Percentiles rank a stretch among this genome's conserved stretches.
These are phyloP conservation scores for Amiota communis DNA, from an alignment of 2,888 invertebrate genomes.

Conservation along the genomic window DNA sequence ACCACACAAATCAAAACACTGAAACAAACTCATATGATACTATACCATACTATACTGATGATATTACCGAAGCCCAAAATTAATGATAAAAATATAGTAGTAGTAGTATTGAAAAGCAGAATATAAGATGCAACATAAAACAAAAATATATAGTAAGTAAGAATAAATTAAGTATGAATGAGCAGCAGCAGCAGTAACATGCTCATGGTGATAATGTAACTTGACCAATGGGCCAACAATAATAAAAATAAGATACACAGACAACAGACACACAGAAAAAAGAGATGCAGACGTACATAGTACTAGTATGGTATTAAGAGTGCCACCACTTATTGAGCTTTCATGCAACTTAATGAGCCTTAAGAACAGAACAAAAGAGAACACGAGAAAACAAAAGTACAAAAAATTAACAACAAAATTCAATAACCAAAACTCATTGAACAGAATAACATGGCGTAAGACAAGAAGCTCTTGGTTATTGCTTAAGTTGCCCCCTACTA, in stretches of 20 bases:
- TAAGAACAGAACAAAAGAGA: not conserved
- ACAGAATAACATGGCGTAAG: conserved; percentile 40
- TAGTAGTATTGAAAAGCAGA: not conserved
- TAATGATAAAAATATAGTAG: not conserved
- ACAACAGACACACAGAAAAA: conserved; percentile 17
- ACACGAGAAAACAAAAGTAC: conserved; percentile 6
- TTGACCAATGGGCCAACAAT: conserved; percentile 33
- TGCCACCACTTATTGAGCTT: conserved; percentile 55
- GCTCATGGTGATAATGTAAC: conserved; percentile 42
- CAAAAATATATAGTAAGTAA: too few species aligned
- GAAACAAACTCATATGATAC: too few species aligned
- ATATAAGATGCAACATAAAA: too few species aligned
- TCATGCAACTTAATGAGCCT: conserved; percentile 63
- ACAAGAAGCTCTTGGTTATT: conserved; percentile 34
- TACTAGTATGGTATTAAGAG: too few species aligned
- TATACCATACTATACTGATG: too few species aligned
- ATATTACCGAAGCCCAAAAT: too few species aligned
- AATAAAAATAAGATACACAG: not conserved
- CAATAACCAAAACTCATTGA: too few species aligned
- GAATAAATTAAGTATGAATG: too few species aligned
- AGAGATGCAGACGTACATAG: not conserved
- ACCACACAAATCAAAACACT: too few species aligned
- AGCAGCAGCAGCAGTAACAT: too few species aligned
- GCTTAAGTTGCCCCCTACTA: not conserved
- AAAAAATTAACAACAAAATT: not conserved